Percentiles rank a stretch among this genome's conserved stretches.
Evolutionary conservation across 2,888 invertebrate genomes (phyloP).

Genomic region (Drosophila fulvimacula): DNA sequence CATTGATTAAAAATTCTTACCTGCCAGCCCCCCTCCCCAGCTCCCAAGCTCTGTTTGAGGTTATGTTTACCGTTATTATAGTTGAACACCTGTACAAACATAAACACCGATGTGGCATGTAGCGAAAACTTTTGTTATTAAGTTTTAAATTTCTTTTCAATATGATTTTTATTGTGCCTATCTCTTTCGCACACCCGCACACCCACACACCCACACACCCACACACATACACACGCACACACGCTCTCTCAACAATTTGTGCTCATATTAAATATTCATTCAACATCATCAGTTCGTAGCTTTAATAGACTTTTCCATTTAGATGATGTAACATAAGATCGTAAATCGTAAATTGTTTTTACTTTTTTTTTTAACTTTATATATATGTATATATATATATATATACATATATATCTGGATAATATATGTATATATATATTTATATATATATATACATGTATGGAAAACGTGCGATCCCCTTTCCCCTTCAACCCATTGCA

Average conservation of each 20-base stretch:
- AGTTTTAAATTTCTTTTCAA: conserved; percentile 6
- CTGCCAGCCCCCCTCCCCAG: not conserved
- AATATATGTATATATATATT: conserved; percentile 8
- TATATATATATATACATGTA: conserved; percentile 47
- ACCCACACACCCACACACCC: not conserved
- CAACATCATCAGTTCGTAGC: conserved; percentile 17
- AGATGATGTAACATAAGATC: conserved; percentile 30
- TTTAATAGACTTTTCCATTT: conserved; percentile 31
- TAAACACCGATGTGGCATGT: conserved; percentile 40
- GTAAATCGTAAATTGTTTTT: conserved; percentile 37
- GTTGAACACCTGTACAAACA: conserved; percentile 17
- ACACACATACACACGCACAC: not conserved
- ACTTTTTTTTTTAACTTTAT: conserved; percentile 33
- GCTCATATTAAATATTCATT: conserved; percentile 18
- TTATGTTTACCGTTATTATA: conserved; percentile 11
- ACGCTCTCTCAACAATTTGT: conserved; percentile 3
- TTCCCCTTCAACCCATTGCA: conserved; percentile 82
- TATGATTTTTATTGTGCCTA: conserved; percentile 10
- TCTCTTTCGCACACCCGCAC: not conserved
- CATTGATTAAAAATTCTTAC: conserved; percentile 29
- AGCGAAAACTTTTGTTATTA: not conserved
- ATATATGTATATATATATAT: conserved; percentile 8
- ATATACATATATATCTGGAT: not conserved
- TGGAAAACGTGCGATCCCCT: conserved; percentile 67
- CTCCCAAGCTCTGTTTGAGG: conserved; percentile 3